These are phyloP conservation scores for Ochropleura plecta DNA, from an alignment of 2,888 invertebrate species.

Conservation along the genomic window DNA sequence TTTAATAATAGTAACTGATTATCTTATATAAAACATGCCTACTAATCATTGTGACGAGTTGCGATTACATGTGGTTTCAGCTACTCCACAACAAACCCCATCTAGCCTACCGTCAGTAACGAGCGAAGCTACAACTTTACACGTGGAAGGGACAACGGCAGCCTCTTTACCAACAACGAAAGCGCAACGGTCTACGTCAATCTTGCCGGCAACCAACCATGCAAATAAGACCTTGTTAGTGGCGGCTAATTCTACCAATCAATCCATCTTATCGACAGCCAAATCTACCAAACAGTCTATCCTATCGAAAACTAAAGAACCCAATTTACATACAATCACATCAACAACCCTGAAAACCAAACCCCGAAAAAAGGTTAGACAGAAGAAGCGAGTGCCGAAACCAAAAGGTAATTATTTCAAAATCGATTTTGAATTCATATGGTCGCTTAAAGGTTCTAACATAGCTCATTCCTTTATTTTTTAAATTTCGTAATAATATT, in stretches of 20 bases:
- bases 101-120: conserved; percentile 19
- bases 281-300: not conserved
- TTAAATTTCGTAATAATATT: not conserved
- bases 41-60: conserved; percentile 42
- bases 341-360: not conserved
- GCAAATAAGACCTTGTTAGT: not conserved
- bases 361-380: not conserved
- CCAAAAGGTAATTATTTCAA: conserved; percentile 40
- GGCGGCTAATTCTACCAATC: not conserved
- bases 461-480: not conserved
- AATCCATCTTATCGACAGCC: not conserved
- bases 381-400: not conserved
- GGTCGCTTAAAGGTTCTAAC: no score
- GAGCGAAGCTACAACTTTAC: conserved; percentile 21
- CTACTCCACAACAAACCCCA: conserved; percentile 32
- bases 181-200: conserved; percentile 1
- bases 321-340: not conserved
- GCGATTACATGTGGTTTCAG: conserved; percentile 57
- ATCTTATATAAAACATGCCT: conserved; percentile 2
- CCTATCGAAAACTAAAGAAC: not conserved
- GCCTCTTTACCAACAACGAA: conserved; percentile 7
- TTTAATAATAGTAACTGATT: not conserved
- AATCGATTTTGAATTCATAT: not conserved
- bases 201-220: not conserved
- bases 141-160: conserved; percentile 8